Conservation (phyloP, 2,888 invertebrate genomes). For the Cheilosia pagana region DNA sequence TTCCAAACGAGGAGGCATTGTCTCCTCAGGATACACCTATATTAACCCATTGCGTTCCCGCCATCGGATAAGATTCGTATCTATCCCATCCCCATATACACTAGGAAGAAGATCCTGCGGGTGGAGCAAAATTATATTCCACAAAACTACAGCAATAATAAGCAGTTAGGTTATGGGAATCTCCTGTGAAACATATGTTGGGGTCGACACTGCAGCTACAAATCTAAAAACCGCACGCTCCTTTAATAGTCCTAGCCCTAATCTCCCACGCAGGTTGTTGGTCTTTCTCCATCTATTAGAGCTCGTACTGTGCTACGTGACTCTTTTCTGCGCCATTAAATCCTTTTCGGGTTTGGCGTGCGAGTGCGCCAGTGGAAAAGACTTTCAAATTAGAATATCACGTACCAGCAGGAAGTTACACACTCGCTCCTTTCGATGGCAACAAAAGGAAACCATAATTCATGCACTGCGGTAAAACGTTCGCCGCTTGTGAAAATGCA, state of each 20-base stretch:
- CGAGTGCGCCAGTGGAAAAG: slow-evolving; percentile 36
- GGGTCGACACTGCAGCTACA: slow-evolving; percentile 51
- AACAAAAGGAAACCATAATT: slow-evolving; percentile 67
- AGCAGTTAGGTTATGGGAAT: slow-evolving; percentile 40
- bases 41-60: slow-evolving; percentile 41
- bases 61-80: slow-evolving; percentile 29
- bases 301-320: slow-evolving; percentile 48
- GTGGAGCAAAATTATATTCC: slow-evolving; percentile 53
- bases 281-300: slow-evolving; percentile 24
- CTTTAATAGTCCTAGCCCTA: slow-evolving; percentile 13
- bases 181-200: slow-evolving; percentile 38
- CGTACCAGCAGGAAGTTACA: slow-evolving; percentile 68
- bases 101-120: not conserved
- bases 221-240: slow-evolving; percentile 57
- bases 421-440: slow-evolving; percentile 3
- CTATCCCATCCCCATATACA: not conserved
- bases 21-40: slow-evolving; percentile 15
- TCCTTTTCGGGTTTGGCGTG: slow-evolving; percentile 56
- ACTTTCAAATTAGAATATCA: slow-evolving; percentile 71
- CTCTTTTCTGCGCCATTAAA: slow-evolving; percentile 54
- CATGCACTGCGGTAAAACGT: slow-evolving; percentile 47
- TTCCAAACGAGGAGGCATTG: slow-evolving; percentile 12
- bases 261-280: slow-evolving; percentile 59
- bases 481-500: slow-evolving; percentile 47
- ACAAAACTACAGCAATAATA: slow-evolving; percentile 55